These are phyloP conservation scores for Cyclopterus lumpus DNA, from an alignment of 2,797 vertebrate species.

Conservation along the genomic window DNA sequence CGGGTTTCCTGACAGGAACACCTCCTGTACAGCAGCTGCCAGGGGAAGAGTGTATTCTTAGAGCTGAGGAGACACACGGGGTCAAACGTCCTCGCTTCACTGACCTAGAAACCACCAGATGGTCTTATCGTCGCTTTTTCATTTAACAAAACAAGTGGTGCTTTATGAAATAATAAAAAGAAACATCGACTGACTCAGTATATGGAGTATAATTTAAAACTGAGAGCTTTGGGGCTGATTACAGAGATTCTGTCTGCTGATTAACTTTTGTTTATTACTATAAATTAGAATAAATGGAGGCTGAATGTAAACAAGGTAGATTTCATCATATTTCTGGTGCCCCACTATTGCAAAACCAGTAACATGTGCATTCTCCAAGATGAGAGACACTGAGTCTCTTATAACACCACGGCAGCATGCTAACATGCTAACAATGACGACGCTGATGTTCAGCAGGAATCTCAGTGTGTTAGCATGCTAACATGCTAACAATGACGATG, in stretches of 20 bases:
- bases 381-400: no score
- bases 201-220: not conserved
- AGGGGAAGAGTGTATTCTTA: not conserved
- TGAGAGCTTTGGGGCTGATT: not conserved
- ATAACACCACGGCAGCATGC: not conserved
- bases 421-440: not conserved
- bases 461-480: not conserved
- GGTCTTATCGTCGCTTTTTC: not conserved
- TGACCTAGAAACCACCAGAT: not conserved
- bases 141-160: not conserved
- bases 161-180: not conserved
- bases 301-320: not conserved
- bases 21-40: not conserved
- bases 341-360: not conserved
- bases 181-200: not conserved
- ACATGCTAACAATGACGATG: not conserved
- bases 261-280: not conserved
- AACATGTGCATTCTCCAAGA: no score
- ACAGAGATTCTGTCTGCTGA: not conserved
- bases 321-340: not conserved
- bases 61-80: not conserved
- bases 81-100: not conserved
- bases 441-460: not conserved
- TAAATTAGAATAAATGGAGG: not conserved
- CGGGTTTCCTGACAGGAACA: slow-evolving; percentile 61